These are phyloP conservation scores for Rhinichthys osculus DNA, from an alignment of 2,797 vertebrate genomes.

Conservation along the genomic window DNA sequence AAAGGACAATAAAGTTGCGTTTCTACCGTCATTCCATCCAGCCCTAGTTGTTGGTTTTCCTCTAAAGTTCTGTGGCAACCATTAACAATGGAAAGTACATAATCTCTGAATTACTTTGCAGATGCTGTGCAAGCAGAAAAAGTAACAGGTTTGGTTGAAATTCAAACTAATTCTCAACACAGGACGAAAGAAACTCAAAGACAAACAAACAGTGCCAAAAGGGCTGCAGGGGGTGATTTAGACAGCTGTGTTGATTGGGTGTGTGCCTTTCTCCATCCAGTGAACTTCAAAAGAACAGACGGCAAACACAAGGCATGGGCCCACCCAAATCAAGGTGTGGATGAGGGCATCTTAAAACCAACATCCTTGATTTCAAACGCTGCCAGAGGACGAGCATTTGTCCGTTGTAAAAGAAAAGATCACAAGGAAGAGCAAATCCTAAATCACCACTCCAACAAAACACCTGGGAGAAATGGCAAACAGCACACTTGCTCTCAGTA, in stretches of 20 bases:
- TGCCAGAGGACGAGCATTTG: conserved; percentile 47
- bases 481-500: conserved; percentile 36
- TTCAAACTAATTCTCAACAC: conserved; percentile 25
- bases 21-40: not conserved
- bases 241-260: conserved; percentile 45
- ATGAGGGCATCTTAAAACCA: conserved; percentile 39
- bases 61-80: conserved; percentile 5
- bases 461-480: conserved; percentile 49
- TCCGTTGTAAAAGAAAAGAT: conserved; percentile 49
- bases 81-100: conserved; percentile 28
- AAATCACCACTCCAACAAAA: conserved; percentile 28
- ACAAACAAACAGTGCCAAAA: conserved; percentile 54
- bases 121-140: conserved; percentile 32
- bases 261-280: conserved; percentile 28
- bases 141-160: conserved; percentile 34
- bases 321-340: conserved; percentile 49
- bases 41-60: not conserved
- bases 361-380: conserved; percentile 49
- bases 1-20: too few relatives aligned
- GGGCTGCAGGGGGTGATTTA: conserved; percentile 32
- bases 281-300: conserved; percentile 57
- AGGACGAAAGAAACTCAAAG: conserved; percentile 31
- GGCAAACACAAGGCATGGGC: conserved; percentile 31
- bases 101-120: conserved; percentile 41
- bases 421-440: conserved; percentile 37